phyloP scores from a whole-genome alignment of 2,797 vertebrate species.

The Loris lydekkerianus region DNA sequence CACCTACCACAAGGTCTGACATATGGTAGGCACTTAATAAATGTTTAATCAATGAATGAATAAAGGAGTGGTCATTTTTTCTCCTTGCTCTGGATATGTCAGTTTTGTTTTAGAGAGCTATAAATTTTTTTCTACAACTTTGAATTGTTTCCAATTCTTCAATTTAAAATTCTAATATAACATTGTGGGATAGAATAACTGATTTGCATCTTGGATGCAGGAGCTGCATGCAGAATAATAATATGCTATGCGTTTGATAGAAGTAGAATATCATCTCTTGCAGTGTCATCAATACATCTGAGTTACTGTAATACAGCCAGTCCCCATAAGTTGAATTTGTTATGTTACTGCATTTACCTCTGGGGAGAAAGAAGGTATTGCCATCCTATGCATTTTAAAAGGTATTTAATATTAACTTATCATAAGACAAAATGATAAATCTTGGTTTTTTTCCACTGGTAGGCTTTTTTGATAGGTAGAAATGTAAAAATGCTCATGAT shows the following conservation, averaged over 20 bases:
- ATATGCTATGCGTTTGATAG: constrained; percentile 38
- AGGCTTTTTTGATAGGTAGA: constrained; percentile 47
- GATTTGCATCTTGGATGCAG: constrained; percentile 59
- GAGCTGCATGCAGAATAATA: constrained; percentile 29
- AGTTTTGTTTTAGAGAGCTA: constrained; percentile 67
- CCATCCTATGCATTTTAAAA: constrained; percentile 27
- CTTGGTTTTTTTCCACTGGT: neutral
- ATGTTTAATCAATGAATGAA: constrained; percentile 39
- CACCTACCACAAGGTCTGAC: neutral
- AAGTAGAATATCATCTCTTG: neutral
- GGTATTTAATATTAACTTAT: constrained; percentile 22
- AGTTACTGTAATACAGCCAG: constrained; percentile 1
- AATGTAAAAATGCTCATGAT: constrained; percentile 40
- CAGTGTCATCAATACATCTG: constrained; percentile 3
- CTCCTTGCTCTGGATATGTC: constrained; percentile 40
- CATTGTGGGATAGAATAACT: constrained; percentile 48
- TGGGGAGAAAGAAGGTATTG: constrained; percentile 27
- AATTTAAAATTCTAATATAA: constrained; percentile 61
- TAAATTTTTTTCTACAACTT: constrained; percentile 63
- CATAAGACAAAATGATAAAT: constrained; percentile 38
- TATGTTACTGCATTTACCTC: constrained; percentile 53
- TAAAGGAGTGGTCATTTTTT: constrained; percentile 59
- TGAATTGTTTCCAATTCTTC: constrained; percentile 71
- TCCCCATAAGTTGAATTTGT: constrained; percentile 14
- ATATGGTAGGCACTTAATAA: constrained; percentile 43